These are phyloP conservation scores for Ovibos moschatus DNA, from an alignment of 2,113 vertebrate genomes.

Conservation along the genomic window DNA sequence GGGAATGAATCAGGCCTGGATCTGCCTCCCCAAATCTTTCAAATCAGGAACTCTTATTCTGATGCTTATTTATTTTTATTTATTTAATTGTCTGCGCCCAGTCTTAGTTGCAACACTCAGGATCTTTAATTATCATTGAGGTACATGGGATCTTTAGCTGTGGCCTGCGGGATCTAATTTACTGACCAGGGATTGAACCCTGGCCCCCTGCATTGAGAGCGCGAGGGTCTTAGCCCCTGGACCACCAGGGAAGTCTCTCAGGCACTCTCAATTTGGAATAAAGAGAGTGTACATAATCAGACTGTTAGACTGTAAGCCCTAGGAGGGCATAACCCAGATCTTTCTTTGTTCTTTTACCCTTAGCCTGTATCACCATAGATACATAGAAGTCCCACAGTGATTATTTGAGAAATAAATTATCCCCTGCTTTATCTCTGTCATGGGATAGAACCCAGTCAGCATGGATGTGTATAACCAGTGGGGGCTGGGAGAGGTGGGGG, in stretches of 20 bases:
- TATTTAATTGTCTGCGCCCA: background rate
- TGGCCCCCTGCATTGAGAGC: background rate
- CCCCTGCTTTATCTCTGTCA: too few relatives aligned
- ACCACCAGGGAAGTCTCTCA: background rate
- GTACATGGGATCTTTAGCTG: background rate
- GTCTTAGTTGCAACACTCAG: background rate
- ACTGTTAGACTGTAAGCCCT: rapidly evolving
- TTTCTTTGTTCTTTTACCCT: background rate
- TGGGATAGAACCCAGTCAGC: too few relatives aligned
- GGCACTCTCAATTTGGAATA: background rate
- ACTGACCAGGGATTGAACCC: background rate
- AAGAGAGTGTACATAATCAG: background rate
- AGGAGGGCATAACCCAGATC: background rate
- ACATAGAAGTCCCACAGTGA: rapidly evolving
- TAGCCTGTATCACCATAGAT: background rate
- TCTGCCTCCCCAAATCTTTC: background rate
- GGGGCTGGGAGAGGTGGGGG: background rate
- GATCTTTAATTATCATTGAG: background rate
- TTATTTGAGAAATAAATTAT: background rate
- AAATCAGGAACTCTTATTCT: background rate
- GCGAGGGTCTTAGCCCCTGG: background rate
- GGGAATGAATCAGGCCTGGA: background rate
- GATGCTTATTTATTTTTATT: background rate
- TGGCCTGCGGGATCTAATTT: background rate
- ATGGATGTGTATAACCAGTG: rapidly evolving